Percentiles rank a stretch among this genome's conserved stretches.
These are phyloP conservation scores for Drosophila repleta DNA, from an alignment of 1,140 invertebrate genomes.

Conservation along the genomic window DNA sequence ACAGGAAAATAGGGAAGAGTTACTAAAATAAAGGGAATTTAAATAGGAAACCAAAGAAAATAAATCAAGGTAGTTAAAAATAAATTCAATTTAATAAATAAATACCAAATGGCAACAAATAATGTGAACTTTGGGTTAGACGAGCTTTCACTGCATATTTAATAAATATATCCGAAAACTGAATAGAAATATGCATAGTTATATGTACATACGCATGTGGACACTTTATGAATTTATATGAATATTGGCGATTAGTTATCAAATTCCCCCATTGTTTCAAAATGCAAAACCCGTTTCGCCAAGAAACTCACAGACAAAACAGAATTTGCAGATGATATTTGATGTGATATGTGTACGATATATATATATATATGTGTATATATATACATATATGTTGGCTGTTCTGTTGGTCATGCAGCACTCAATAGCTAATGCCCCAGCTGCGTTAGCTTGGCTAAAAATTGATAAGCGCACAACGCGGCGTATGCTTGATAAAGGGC, in stretches of 20 bases:
- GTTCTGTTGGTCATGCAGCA: not conserved
- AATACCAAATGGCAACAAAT: too few species aligned
- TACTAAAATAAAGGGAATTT: too few species aligned
- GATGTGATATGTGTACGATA: too few species aligned
- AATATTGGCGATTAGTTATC: not conserved
- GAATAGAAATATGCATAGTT: not conserved
- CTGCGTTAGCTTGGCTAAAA: not conserved
- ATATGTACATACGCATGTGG: not conserved
- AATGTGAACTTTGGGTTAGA: not conserved
- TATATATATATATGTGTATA: too few species aligned
- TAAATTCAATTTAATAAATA: too few species aligned
- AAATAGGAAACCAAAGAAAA: too few species aligned
- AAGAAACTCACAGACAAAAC: too few species aligned
- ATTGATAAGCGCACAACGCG: slow-evolving; percentile 55
- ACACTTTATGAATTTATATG: not conserved
- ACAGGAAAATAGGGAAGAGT: too few species aligned
- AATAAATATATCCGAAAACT: not conserved
- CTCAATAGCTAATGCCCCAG: slow-evolving; percentile 1
- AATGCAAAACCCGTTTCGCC: not conserved
- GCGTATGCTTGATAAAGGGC: slow-evolving; percentile 68
- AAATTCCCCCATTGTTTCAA: not conserved
- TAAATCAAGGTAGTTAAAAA: too few species aligned
- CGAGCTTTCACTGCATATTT: not conserved
- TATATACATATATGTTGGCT: too few species aligned
- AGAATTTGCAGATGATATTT: not conserved